Evolutionary conservation across 2,797 vertebrate genomes (phyloP), one percentile per base, ranked within the genome.

Genomic region (Ceryle rudis): DNA sequence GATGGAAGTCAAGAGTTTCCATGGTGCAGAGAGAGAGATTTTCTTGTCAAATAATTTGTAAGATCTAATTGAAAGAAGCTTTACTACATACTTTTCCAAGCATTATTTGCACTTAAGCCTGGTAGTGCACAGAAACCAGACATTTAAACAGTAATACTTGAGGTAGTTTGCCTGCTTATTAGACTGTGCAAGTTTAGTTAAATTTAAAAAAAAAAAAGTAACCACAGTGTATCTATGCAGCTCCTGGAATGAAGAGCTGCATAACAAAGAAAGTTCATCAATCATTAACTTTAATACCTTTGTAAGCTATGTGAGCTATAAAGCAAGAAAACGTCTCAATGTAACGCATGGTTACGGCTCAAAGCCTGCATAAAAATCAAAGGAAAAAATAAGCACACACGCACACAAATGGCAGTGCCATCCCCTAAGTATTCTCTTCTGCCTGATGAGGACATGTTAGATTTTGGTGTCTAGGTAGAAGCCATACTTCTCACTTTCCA

Each of bases 81-180:
- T 93, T 75, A 42, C 69, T 81, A 44, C 46, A 44, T 69, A 47
- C 42, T 86, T 84, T 79, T 66, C 31, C 39, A 75, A 91, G 62
- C 47, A 64, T 79, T 95, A 91, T 95, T 96, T 95, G 72, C 55
- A 90, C 52, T 88, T 72, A 79, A 81, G 55, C 37, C 65, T 83
- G 62, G 61, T 35, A 72, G 69, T 4, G 9, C 73, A 72, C 31
- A 73, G 70, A 96, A 93, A 97, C 49, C 33, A 83, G 65, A 81
- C 73, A 91, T 83, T 84, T 75, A 65, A 83, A 72, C 67, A 79
- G 35, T 37, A 86, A 91, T 66, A 69, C 42, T 66, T 81, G 71
- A 88, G 28, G 46, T 28, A 78, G 41, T 58, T 62, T 88, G 6
- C 8, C 46, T 82, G 23, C 21, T 71, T 88, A 75, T 89, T 81